A percentile compares a stretch with the other conserved stretches of the same genome.
phyloP scores from a whole-genome alignment of 2,888 invertebrate genomes.

The Clunio marinus region DNA sequence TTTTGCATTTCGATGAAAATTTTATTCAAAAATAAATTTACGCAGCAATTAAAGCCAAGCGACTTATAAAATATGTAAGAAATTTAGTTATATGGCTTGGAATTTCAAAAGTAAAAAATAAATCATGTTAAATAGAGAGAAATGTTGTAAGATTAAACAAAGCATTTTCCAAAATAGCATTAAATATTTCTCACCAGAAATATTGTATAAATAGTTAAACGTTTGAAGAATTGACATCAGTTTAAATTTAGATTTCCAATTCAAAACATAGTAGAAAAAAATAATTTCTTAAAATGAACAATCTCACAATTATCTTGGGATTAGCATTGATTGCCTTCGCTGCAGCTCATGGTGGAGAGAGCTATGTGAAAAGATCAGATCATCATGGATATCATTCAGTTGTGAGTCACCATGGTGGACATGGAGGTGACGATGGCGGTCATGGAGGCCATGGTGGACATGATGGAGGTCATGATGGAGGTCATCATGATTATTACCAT shows the following conservation, averaged over 20 bases:
- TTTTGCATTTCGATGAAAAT: no score
- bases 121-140: no score
- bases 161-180: not conserved
- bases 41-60: no score
- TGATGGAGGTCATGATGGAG: slow-evolving; percentile 19
- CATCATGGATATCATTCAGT: slow-evolving; percentile 18
- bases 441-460: not conserved
- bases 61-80: no score
- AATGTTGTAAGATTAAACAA: not conserved
- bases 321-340: not conserved
- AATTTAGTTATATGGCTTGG: no score
- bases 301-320: not conserved
- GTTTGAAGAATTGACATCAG: not conserved
- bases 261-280: not conserved
- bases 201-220: no score
- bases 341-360: slow-evolving; percentile 2
- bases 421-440: not conserved
- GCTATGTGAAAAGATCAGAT: slow-evolving; percentile 28
- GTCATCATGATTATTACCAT: slow-evolving; percentile 16
- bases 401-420: not conserved
- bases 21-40: no score
- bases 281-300: not conserved
- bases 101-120: no score
- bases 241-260: not conserved
- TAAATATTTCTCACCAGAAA: not conserved